These are phyloP conservation scores for Amblyopsis hoosieri DNA, from an alignment of 2,797 vertebrate genomes.

Conservation along the genomic window DNA sequence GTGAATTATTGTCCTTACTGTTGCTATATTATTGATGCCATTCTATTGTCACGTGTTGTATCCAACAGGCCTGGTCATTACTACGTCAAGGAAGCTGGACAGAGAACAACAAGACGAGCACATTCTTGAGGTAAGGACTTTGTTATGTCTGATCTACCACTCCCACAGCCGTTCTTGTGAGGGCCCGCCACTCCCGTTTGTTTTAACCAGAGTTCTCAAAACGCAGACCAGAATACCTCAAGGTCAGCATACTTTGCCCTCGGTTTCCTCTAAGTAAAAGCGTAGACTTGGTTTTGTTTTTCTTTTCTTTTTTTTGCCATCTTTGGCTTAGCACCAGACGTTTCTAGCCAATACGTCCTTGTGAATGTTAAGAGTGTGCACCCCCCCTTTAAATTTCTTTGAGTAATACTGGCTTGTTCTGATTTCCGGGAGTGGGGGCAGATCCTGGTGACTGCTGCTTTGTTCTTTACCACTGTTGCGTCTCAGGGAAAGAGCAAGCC, in stretches of 20 bases:
- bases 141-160: slow-evolving; percentile 14
- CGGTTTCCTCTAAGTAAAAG: not conserved
- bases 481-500: slow-evolving; percentile 67
- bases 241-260: slow-evolving; percentile 23
- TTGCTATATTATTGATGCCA: not conserved
- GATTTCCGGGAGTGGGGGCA: slow-evolving; percentile 55
- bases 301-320: slow-evolving; percentile 22
- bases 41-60: slow-evolving; percentile 15
- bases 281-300: slow-evolving; percentile 12
- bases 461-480: slow-evolving; percentile 75
- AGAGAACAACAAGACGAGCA: slow-evolving; percentile 95
- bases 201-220: slow-evolving; percentile 23
- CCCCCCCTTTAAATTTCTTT: not conserved
- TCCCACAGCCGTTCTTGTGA: not conserved
- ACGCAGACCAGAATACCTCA: slow-evolving; percentile 14
- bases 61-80: slow-evolving; percentile 88
- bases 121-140: slow-evolving; percentile 89
- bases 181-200: slow-evolving; percentile 8
- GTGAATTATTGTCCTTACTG: not conserved
- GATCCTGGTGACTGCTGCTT: slow-evolving; percentile 68
- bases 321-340: slow-evolving; percentile 35
- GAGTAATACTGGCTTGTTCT: slow-evolving; percentile 45
- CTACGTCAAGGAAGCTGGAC: slow-evolving; percentile 94
- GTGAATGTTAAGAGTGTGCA: slow-evolving; percentile 27
- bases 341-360: slow-evolving; percentile 35